Base-by-base conservation (phyloP, 1,140 invertebrate genomes). In the Acromyrmex echinatior region DNA sequence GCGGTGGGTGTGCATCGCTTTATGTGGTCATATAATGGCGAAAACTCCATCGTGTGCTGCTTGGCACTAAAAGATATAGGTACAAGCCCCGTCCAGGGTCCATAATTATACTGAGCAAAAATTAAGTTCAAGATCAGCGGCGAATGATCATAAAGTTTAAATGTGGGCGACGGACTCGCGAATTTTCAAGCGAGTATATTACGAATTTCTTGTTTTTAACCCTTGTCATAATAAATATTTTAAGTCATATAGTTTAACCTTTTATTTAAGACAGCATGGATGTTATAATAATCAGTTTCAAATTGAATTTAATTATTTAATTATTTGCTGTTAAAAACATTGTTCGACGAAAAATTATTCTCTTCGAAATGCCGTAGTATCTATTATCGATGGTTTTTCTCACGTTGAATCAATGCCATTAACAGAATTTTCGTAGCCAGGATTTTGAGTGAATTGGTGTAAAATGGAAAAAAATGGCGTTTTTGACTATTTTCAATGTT, bases 1-100 rank as follows among this genome's bases (percentile, higher is more conserved):
- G 56, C 45, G 35, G 86, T 86, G 86, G 90, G 86, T 90, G 89
- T 76, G 89, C 86, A 81, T 90, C 87, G 89, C 87, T 91, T 90
- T 62, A 86, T 58, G 77, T 51, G 49, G 18, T 58, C 31, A 25
- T 70, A 77, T 66, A 49, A 66, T 49, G 25, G 68, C 79, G 79
- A 87, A 90, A 89, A 88, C 28, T 80, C 31, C 25, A 39, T 49
- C 73, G 58, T 63, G 25, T 35, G 60, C 16, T n/a, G 71, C 62
- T 58, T 51, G 58, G 9, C 16, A 12, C 18, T 63, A 39, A 63
- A 86, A 66, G 31, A 73, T 49, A 14, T 51, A n/a, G 53, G 25
- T 86, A 68, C 21, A 51, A 51, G 12, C 49, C 14, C 14, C 65
- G 45, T 56, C 21, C 21, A 16, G 10, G 16, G 4, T 5, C 73